These are phyloP conservation scores for Trimorus sp. DNA, from an alignment of 2,888 invertebrate species.

Conservation along the genomic window DNA sequence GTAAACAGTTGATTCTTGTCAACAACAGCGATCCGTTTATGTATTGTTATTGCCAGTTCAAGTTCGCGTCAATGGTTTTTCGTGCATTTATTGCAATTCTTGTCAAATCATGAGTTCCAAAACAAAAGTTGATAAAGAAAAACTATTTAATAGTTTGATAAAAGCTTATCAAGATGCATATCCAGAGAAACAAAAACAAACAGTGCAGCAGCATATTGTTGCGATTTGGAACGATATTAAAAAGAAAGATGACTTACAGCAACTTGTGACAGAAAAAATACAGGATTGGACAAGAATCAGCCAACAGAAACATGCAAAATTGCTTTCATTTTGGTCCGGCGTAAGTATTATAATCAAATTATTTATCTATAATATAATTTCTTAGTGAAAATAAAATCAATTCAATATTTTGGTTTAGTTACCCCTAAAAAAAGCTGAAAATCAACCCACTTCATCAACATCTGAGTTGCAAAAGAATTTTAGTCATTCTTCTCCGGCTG, in stretches of 20 bases:
- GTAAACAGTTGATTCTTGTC: background rate
- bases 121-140: constrained; percentile 11
- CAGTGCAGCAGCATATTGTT: constrained; percentile 12
- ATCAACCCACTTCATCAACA: too few relatives aligned
- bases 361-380: too few relatives aligned
- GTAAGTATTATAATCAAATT: background rate
- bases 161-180: constrained; percentile 10
- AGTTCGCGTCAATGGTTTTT: background rate
- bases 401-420: too few relatives aligned
- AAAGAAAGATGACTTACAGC: background rate
- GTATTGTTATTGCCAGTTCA: background rate
- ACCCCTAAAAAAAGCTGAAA: too few relatives aligned
- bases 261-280: constrained; percentile 11
- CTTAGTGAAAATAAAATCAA: too few relatives aligned
- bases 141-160: constrained; percentile 7
- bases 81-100: background rate
- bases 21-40: background rate
- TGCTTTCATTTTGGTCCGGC: constrained; percentile 5
- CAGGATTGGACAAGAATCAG: constrained; percentile 18
- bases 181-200: constrained; percentile 13
- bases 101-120: background rate
- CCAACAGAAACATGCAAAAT: constrained; percentile 13
- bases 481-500: too few relatives aligned
- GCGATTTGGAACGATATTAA: constrained; percentile 14
- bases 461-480: too few relatives aligned